These are phyloP conservation scores for Hypselothyrea guttata DNA, from an alignment of 2,888 invertebrate genomes.

Conservation along the genomic window DNA sequence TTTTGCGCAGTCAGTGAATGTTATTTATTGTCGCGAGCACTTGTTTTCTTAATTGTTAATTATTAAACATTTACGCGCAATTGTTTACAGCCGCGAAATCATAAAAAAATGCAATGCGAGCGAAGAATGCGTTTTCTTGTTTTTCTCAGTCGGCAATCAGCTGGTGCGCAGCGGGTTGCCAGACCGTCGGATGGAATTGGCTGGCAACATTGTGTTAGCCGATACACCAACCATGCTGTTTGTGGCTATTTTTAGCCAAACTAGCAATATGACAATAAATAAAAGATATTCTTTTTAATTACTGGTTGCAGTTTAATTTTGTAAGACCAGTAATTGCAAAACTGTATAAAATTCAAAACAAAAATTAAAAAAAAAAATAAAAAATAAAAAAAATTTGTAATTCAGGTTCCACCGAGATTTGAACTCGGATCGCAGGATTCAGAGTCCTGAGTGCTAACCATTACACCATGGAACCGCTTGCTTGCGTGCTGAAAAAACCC, in stretches of 20 bases:
- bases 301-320: no score
- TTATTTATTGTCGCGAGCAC: no score
- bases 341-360: no score
- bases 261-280: background rate
- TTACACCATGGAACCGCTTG: constrained; percentile 83
- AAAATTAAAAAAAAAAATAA: background rate
- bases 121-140: constrained; percentile 21
- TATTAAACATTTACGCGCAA: constrained; percentile 4
- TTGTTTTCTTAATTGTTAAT: background rate
- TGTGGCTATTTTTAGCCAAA: background rate
- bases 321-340: no score
- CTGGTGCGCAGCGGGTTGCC: constrained; percentile 29
- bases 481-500: accelerated
- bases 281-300: constrained; percentile 1
- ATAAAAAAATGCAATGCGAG: constrained; percentile 13
- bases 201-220: constrained; percentile 27
- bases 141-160: constrained; percentile 28
- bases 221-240: constrained; percentile 21
- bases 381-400: background rate
- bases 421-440: constrained; percentile 83
- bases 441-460: constrained; percentile 84
- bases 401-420: constrained; percentile 83
- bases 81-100: constrained; percentile 25
- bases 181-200: background rate
- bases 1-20: background rate